These are phyloP conservation scores for Galagoides demidoff DNA, from an alignment of 2,797 vertebrate species.

Conservation along the genomic window DNA sequence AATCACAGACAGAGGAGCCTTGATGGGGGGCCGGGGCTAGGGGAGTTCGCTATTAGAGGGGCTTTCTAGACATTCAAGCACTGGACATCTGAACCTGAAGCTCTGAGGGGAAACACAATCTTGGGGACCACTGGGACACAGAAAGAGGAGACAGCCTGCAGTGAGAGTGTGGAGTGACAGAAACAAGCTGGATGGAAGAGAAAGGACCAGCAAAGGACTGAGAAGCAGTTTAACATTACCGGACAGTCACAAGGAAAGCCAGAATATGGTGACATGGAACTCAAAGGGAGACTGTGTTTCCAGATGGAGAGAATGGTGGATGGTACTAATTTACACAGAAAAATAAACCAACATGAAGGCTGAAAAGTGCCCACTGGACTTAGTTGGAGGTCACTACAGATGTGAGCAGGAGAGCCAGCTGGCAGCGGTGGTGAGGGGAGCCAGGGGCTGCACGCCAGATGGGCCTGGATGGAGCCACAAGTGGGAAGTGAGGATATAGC, in stretches of 20 bases:
- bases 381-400: neutral
- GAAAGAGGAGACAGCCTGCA: accelerated
- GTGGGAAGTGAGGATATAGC: neutral
- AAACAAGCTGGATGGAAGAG: neutral
- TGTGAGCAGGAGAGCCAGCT: neutral
- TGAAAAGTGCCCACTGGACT: neutral
- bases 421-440: too few species aligned
- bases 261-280: neutral
- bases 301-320: neutral
- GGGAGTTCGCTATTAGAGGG: neutral
- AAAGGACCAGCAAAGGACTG: neutral
- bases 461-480: neutral
- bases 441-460: neutral
- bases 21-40: neutral
- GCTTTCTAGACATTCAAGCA: neutral
- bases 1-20: neutral
- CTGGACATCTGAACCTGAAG: neutral
- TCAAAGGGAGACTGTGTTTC: neutral
- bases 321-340: neutral
- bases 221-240: neutral
- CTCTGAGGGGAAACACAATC: neutral
- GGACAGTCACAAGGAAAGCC: neutral
- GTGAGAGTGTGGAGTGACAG: accelerated
- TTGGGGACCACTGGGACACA: accelerated
- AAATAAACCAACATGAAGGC: neutral